Evolutionary conservation across 2,113 vertebrate species (phyloP).

Genomic region (Epinephelus moara): DNA sequence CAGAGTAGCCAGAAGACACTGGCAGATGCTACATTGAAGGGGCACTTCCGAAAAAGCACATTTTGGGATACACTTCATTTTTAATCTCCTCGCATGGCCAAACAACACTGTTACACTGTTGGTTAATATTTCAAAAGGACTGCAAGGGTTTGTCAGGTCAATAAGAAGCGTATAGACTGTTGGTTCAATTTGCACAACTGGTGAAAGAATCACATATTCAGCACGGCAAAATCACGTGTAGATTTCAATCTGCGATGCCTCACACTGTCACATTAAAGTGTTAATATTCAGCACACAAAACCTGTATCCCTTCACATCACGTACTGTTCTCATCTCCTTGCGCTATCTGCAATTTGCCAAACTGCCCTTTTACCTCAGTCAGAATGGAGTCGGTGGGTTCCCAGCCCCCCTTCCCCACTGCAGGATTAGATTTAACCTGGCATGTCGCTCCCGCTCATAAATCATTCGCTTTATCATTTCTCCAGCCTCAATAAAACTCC

Average conservation of each 20-base stretch:
- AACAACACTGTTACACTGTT: neutral
- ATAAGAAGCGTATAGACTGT: neutral
- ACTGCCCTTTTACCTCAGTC: constrained; percentile 48
- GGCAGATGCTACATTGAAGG: constrained; percentile 62
- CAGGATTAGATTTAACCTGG: constrained; percentile 63
- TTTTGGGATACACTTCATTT: constrained; percentile 25
- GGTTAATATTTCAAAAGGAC: too few species aligned
- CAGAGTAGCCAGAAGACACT: constrained; percentile 58
- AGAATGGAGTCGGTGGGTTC: constrained; percentile 18
- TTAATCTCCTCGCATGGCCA: constrained; percentile 16
- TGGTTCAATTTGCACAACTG: constrained; percentile 4
- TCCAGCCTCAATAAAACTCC: constrained; percentile 69
- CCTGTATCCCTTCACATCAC: constrained; percentile 29
- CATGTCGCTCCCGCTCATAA: constrained; percentile 65
- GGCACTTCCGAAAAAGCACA: constrained; percentile 29
- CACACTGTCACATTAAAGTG: constrained; percentile 22
- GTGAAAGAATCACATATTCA: constrained; percentile 9
- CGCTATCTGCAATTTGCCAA: constrained; percentile 56
- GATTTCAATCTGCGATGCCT: constrained; percentile 45
- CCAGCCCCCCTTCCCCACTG: neutral
- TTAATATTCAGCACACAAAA: constrained; percentile 47
- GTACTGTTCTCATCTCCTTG: constrained; percentile 39
- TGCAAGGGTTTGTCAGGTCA: constrained; percentile 16
- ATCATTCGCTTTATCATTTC: constrained; percentile 75
- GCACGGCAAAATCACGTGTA: neutral